These are phyloP conservation scores for Amphipyra berbera DNA, from an alignment of 2,888 invertebrate genomes.

Conservation along the genomic window DNA sequence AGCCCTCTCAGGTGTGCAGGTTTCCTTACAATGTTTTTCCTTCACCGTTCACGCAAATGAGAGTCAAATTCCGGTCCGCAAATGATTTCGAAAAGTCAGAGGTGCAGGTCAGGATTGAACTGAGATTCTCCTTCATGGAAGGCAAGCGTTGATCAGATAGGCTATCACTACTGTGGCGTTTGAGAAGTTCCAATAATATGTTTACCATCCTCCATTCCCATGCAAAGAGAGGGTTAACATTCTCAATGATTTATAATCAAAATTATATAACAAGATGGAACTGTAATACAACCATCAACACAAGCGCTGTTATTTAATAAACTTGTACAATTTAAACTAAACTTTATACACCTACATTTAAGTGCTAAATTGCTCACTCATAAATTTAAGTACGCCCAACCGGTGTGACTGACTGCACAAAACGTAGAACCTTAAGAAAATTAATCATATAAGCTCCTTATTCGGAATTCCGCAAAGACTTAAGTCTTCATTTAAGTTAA, in stretches of 20 bases:
- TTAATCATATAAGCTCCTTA: constrained; percentile 73
- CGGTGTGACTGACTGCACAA: constrained; percentile 47
- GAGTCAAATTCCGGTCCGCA: too few relatives aligned
- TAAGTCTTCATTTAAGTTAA: constrained; percentile 62
- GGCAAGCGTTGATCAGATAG: too few relatives aligned
- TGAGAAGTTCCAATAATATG: too few relatives aligned
- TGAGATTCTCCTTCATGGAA: too few relatives aligned
- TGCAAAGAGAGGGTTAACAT: not conserved
- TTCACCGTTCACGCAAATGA: too few relatives aligned
- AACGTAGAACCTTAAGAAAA: constrained; percentile 62
- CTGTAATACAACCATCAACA: constrained; percentile 21
- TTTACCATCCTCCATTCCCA: not conserved
- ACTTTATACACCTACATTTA: not conserved
- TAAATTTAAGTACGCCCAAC: constrained; percentile 20
- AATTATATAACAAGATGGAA: constrained; percentile 1
- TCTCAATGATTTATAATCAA: not conserved
- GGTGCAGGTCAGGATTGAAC: too few relatives aligned
- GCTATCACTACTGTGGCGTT: too few relatives aligned
- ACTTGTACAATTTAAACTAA: too few relatives aligned
- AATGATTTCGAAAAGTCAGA: too few relatives aligned
- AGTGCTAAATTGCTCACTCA: constrained; percentile 17
- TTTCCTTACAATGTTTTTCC: too few relatives aligned
- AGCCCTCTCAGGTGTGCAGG: too few relatives aligned
- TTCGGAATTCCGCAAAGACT: constrained; percentile 54
- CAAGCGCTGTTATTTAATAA: constrained; percentile 10